A percentile compares a stretch with the other conserved stretches of the same genome.
These are phyloP conservation scores for Oryzias dopingdopingensis DNA, from an alignment of 2,797 vertebrate genomes.

Conservation along the genomic window DNA sequence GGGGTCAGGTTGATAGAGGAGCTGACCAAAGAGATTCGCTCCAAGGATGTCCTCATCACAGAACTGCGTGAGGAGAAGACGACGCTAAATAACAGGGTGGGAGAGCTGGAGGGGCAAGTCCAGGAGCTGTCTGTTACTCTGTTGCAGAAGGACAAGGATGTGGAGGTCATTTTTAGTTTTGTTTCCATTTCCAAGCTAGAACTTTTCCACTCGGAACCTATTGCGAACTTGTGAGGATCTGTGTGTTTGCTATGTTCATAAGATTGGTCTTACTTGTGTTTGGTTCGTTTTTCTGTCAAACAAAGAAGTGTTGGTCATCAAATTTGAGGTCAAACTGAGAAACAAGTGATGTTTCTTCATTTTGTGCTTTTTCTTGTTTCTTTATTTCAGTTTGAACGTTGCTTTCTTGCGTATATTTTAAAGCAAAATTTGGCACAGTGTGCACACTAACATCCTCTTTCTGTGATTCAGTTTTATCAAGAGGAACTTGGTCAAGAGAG, in stretches of 20 bases:
- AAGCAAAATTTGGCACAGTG: no score
- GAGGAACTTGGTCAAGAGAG: constrained; percentile 80
- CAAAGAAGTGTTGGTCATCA: no score
- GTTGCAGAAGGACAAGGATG: constrained; percentile 81
- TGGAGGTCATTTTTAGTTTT: constrained; percentile 65
- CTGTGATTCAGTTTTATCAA: constrained; percentile 75
- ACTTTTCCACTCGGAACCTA: constrained; percentile 27
- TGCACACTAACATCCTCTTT: constrained; percentile 4
- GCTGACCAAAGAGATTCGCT: constrained; percentile 77
- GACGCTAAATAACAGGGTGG: constrained; percentile 62
- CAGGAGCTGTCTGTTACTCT: constrained; percentile 73
- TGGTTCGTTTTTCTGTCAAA: no score
- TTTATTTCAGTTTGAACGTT: background rate
- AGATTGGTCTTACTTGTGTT: no score
- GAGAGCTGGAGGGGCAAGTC: constrained; percentile 68
- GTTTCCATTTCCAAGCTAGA: background rate
- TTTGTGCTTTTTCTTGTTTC: background rate
- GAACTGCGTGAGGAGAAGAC: constrained; percentile 80
- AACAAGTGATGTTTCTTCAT: background rate
- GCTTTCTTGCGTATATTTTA: background rate
- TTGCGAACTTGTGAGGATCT: constrained; percentile 14
- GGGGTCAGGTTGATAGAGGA: constrained; percentile 82
- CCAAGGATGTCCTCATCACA: constrained; percentile 77
- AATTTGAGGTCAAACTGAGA: no score
- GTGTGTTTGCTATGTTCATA: no score